Base-by-base conservation (phyloP, 2,113 vertebrate species). In the Mormyrus iriodes region DNA sequence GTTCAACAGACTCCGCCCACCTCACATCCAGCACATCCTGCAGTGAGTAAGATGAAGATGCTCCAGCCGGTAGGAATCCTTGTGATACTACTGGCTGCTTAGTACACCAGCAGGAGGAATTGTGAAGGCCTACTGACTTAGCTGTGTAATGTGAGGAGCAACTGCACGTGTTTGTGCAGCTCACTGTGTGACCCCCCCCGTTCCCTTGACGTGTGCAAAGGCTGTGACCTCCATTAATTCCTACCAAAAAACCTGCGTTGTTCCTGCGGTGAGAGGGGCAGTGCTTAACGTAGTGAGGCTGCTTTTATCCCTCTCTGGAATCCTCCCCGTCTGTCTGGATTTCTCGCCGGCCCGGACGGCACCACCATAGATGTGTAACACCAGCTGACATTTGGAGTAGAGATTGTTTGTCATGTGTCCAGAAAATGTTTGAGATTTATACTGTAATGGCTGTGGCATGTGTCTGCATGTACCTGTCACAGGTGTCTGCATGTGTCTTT, bases 361-460 rank as follows among this genome's bases (percentile, higher is more conserved):
- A 46, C 44, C 21, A 12, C 42, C 44, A 1, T 48, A 8, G 15
- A 48, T 48, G 82, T 83, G 8, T 2, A 7, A 84, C 19, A 89
- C 42, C 1, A 12, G 48, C 86, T 27, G 39, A 85, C 42, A 48
- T 52, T 46, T 89, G 53, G 79, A 65, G 52, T 51, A 48, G n/a
- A 0, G 15, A 85, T 90, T 92, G 61, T 90, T 46, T 55, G 82
- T 87, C 89, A 86, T 89, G 91, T 65, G 44, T 90, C 90, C 42
- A 49, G 52, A 84, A 90, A 92, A 89, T 35, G 48, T 86, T 1
- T 35, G 88, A 87, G 92, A 93, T 90, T 88, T 76, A 92, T 83
- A 27, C 58, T 3, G 58, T 65, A 65, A 65, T 27, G 61, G 3
- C 27, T 31, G 61, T 10, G 0, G 61, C n/a, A 69, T 69, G 61